These are phyloP conservation scores for Epinotia nisella DNA, from an alignment of 2,888 invertebrate genomes.

Conservation along the genomic window DNA sequence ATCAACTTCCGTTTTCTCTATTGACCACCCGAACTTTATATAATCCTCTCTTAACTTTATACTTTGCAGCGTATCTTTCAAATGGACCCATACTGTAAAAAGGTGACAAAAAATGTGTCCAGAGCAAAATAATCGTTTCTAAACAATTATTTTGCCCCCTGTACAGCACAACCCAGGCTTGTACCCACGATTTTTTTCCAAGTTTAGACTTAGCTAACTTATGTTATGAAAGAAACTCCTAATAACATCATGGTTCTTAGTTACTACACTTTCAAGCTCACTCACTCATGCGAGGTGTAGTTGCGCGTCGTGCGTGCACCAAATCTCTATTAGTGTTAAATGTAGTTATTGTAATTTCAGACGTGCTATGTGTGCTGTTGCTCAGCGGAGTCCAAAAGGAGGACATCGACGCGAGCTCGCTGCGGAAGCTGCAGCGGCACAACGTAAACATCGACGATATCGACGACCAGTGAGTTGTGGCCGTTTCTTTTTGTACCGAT, in stretches of 20 bases:
- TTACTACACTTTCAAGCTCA: not conserved
- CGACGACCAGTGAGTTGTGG: constrained; percentile 68
- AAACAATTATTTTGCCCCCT: no score
- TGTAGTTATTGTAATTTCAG: constrained; percentile 61
- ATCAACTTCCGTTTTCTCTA: not conserved
- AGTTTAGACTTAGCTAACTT: not conserved
- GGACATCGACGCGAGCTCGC: constrained; percentile 66
- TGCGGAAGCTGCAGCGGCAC: constrained; percentile 68
- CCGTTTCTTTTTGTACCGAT: constrained; percentile 19
- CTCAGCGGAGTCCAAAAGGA: constrained; percentile 76
- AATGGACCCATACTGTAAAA: no score
- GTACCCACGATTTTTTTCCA: no score
- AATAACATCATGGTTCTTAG: not conserved
- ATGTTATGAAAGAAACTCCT: not conserved
- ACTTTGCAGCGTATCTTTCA: no score
- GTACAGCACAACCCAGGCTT: no score
- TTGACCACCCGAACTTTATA: not conserved
- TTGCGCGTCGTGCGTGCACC: not conserved
- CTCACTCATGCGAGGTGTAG: not conserved
- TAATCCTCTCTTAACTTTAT: not conserved
- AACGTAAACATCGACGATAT: constrained; percentile 71
- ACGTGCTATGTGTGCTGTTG: constrained; percentile 74
- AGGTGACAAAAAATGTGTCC: no score
- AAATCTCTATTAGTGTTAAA: not conserved
- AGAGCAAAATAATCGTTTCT: no score